Evolutionary conservation across 2,888 invertebrate genomes (phyloP).

Genomic region (Uloborus plumipes): DNA sequence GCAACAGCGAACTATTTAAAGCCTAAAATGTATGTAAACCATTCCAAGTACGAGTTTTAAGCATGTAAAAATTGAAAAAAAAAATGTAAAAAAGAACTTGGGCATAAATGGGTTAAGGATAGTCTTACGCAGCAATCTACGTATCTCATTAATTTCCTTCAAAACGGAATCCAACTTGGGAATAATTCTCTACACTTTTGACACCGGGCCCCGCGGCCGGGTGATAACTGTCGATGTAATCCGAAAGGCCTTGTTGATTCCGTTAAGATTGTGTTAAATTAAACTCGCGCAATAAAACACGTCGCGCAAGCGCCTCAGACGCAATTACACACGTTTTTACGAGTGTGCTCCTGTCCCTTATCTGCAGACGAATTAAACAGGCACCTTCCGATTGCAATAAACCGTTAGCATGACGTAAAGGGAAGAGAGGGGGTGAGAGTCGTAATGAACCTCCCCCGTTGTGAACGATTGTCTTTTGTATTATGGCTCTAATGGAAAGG

Average conservation of each 20-base stretch:
- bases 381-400: slow-evolving; percentile 31
- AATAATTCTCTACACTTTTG: neutral
- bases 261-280: slow-evolving; percentile 54
- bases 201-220: slow-evolving; percentile 2
- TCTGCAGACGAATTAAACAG: slow-evolving; percentile 40
- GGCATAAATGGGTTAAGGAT: no score
- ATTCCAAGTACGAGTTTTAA: no score
- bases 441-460: no score
- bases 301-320: slow-evolving; percentile 27
- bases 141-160: no score
- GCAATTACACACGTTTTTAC: slow-evolving; percentile 63
- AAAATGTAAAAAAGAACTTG: no score
- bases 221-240: slow-evolving; percentile 21
- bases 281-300: slow-evolving; percentile 57
- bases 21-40: no score
- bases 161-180: no score
- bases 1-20: no score
- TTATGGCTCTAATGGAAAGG: no score
- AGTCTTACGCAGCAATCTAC: no score
- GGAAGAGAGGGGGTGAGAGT: neutral
- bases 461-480: no score
- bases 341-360: slow-evolving; percentile 26
- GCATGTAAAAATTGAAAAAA: no score
- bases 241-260: slow-evolving; percentile 58
- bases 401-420: neutral